Conservation (phyloP, 1,140 invertebrate species). For the Drosophila eugracilis region DNA sequence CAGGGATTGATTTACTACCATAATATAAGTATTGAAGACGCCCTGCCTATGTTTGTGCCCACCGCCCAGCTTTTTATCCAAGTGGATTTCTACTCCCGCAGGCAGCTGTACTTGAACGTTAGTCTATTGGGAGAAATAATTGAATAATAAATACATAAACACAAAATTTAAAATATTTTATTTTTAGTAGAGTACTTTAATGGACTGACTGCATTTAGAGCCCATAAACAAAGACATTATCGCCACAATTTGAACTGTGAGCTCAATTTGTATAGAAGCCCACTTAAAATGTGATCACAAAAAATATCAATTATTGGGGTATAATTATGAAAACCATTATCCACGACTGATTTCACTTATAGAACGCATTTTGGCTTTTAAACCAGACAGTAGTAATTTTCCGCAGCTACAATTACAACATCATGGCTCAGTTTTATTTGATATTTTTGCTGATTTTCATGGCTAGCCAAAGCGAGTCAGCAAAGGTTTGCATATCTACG, state of each 20-base stretch:
- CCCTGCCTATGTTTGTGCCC: conserved; percentile 43
- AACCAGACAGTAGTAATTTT: conserved; percentile 23
- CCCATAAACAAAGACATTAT: conserved; percentile 21
- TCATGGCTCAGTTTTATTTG: conserved; percentile 25
- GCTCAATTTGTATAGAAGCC: background rate
- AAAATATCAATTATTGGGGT: conserved; percentile 26
- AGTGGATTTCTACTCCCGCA: conserved; percentile 18
- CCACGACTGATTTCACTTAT: conserved; percentile 12
- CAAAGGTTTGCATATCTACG: conserved; percentile 13
- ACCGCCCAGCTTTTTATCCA: conserved; percentile 25
- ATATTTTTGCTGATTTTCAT: conserved; percentile 18
- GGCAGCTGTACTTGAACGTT: conserved; percentile 41
- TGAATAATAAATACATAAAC: conserved; percentile 6
- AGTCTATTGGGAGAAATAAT: conserved; percentile 23
- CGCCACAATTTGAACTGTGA: conserved; percentile 1
- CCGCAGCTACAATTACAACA: conserved; percentile 2
- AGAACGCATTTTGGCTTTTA: background rate
- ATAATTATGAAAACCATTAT: conserved; percentile 23
- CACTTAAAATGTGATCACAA: conserved; percentile 48
- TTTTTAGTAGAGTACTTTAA: background rate
- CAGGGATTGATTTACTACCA: conserved; percentile 46
- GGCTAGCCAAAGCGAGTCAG: conserved; percentile 2
- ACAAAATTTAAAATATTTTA: background rate
- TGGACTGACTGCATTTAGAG: background rate
- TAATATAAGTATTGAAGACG: conserved; percentile 52